Base-by-base conservation (phyloP, 2,113 vertebrate species). In the Bubalus kerabau region DNA sequence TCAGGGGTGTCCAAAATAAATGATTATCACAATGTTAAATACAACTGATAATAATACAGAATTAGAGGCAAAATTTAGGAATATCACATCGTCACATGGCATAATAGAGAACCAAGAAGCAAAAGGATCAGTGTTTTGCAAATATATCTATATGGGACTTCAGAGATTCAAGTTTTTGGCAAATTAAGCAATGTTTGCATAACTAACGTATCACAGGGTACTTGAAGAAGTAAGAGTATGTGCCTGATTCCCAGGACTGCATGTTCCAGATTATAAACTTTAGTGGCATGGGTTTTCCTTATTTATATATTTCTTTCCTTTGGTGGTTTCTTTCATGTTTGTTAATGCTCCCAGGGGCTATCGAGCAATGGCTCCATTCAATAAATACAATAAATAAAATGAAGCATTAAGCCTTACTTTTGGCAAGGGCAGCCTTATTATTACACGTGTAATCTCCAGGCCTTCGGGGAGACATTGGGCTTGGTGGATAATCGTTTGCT, bases 361-460 rank as follows among this genome's bases (percentile, higher is more conserved):
- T 93, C 67, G 60, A 96, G 97, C 91, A 60, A 92, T 95, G 89
- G 50, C 71, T 87, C 78, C 89, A 95, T 97, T 97, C 97, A 96
- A 95, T 95, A 97, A 80, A 80, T 96, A 95, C 90, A 97, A 95
- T 97, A 98, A 97, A 95, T 95, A 96, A 97, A 97, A 97, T 24
- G 71, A 91, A 95, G 59, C 89, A 60, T 62, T 98, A 98, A 97
- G 94, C 96, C 64, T 97, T 92, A 83, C 94, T 98, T 96, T 95
- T 93, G 95, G 95, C 96, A 95, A 96, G 95, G 94, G 54, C 80
- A 71, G 64, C 54, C 74, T 97, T 93, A 87, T 97, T 97, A 94
- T 95, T 98, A 97, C 87, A 97, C 17, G 2, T 96, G 98, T 97
- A 97, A 97, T 97, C 97, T 97, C 54, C 52, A 96, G 95, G 87